Evolutionary conservation across 1,140 invertebrate species (phyloP).

Genomic region (Bombyx mandarina): DNA sequence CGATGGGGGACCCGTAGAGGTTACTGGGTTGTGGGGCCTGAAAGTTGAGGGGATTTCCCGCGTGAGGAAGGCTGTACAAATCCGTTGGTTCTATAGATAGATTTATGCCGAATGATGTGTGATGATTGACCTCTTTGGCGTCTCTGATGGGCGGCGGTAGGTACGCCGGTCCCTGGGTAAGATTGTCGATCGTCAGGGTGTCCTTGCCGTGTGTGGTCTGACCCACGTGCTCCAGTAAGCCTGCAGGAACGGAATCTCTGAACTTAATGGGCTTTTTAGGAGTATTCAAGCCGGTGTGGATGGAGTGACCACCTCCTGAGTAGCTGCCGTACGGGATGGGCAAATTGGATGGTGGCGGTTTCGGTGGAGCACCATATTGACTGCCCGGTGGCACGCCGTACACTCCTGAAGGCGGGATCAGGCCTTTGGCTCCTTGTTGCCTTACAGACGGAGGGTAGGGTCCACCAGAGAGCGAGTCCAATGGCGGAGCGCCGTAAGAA

Average conservation of each 20-base stretch:
- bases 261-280: conserved; percentile 77
- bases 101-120: conserved; percentile 35
- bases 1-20: conserved; percentile 60
- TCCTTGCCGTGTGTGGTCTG: conserved; percentile 72
- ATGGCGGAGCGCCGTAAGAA: conserved; percentile 67
- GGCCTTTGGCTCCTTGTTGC: conserved; percentile 65
- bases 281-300: conserved; percentile 53
- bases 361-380: conserved; percentile 71
- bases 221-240: conserved; percentile 75
- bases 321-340: conserved; percentile 59
- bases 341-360: conserved; percentile 54
- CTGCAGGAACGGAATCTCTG: conserved; percentile 77
- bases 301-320: conserved; percentile 55
- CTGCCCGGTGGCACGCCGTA: conserved; percentile 71
- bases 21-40: conserved; percentile 42
- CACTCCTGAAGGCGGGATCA: conserved; percentile 69
- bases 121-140: conserved; percentile 43
- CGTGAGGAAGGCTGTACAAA: conserved; percentile 66
- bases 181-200: conserved; percentile 50
- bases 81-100: conserved; percentile 62
- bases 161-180: conserved; percentile 70
- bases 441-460: conserved; percentile 66
- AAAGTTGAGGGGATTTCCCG: conserved; percentile 50
- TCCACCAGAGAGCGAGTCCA: conserved; percentile 61
- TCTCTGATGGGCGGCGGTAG: conserved; percentile 77